phyloP scores from a whole-genome alignment of 2,797 vertebrate genomes.

The Erethizon dorsatum region DNA sequence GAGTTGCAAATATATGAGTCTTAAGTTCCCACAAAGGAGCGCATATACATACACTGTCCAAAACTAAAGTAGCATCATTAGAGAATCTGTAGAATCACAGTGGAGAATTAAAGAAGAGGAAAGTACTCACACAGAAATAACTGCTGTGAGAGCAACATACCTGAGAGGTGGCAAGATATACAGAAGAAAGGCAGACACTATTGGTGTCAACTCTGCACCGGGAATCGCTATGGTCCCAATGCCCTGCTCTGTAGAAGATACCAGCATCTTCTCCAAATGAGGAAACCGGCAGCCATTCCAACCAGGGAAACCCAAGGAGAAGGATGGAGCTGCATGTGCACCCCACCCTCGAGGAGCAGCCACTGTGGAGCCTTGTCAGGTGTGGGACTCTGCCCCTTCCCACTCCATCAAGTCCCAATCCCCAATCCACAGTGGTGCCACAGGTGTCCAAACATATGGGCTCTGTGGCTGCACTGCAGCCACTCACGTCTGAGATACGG shows the following conservation, averaged over 20 bases:
- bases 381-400: not conserved
- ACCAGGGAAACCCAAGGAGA: not conserved
- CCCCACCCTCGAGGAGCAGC: not conserved
- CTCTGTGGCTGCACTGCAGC: not conserved
- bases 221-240: not conserved
- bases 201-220: accelerated
- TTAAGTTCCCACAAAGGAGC: not conserved
- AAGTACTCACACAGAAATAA: not conserved
- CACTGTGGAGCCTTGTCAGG: not conserved
- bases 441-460: accelerated
- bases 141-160: not conserved
- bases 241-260: too few species aligned
- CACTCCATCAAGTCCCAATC: accelerated
- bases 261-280: not conserved
- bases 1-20: not conserved
- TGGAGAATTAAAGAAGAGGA: not conserved
- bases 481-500: not conserved
- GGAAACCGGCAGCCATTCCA: not conserved
- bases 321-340: not conserved
- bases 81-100: not conserved
- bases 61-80: not conserved
- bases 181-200: not conserved
- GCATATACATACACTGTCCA: not conserved
- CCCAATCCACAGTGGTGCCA: too few species aligned
- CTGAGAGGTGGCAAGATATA: not conserved